These are phyloP conservation scores for Syngnathus rostellatus DNA, from an alignment of 2,797 vertebrate genomes.

Conservation along the genomic window DNA sequence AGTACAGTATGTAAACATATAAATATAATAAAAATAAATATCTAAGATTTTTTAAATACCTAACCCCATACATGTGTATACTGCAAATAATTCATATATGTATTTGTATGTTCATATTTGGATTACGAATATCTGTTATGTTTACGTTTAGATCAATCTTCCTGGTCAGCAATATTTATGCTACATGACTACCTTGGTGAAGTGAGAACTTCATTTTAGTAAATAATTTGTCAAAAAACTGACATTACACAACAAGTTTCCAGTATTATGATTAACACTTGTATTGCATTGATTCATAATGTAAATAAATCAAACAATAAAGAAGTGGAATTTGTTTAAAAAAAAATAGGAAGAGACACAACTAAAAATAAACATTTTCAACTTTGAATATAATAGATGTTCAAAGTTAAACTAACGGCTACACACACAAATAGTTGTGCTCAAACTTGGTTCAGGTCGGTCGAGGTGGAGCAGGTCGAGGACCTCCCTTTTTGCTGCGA, in stretches of 20 bases:
- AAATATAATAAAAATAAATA: no score
- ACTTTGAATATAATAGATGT: neutral
- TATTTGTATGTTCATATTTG: no score
- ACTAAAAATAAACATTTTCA: neutral
- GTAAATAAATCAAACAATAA: neutral
- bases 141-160: no score
- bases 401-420: neutral
- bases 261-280: neutral
- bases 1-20: no score
- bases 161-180: no score
- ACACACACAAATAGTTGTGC: neutral
- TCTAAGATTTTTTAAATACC: no score
- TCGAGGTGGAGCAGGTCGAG: neutral
- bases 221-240: neutral
- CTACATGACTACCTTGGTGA: no score
- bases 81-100: no score
- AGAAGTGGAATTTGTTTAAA: neutral
- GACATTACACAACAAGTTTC: neutral
- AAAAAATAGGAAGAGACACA: neutral
- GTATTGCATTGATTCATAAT: neutral
- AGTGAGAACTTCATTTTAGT: neutral
- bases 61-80: no score
- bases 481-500: constrained; percentile 6
- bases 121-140: no score
- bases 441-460: neutral